These are phyloP conservation scores for Cynodonichthys magdalenae DNA, from an alignment of 2,797 vertebrate species.

Conservation along the genomic window DNA sequence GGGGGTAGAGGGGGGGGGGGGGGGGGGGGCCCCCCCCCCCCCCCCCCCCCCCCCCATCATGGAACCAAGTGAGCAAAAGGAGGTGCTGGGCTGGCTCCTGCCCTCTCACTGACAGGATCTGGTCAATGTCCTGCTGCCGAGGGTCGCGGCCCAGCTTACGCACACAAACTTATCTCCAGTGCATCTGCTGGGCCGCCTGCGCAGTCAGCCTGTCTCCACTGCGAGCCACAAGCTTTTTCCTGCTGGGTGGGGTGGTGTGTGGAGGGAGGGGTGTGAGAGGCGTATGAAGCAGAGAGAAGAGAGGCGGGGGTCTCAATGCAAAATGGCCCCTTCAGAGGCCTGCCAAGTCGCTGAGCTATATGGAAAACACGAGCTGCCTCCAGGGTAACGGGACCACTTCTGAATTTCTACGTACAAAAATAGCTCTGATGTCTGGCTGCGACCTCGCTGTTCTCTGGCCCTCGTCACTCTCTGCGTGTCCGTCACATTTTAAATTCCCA, in stretches of 20 bases:
- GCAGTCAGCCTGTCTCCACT: slow-evolving; percentile 98
- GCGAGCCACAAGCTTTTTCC: slow-evolving; percentile 91
- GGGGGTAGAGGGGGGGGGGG: slow-evolving; percentile 43
- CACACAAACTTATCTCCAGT: slow-evolving; percentile 99
- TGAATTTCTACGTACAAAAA: slow-evolving; percentile 81
- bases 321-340: slow-evolving; percentile 78
- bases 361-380: slow-evolving; percentile 86
- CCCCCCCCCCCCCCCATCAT: too few species aligned
- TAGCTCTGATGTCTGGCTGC: slow-evolving; percentile 73
- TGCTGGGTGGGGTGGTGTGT: slow-evolving; percentile 72
- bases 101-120: slow-evolving; percentile 98
- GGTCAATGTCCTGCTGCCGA: slow-evolving; percentile 98
- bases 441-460: slow-evolving; percentile 67
- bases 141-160: slow-evolving; percentile 96
- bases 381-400: slow-evolving; percentile 81
- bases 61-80: slow-evolving; percentile 61
- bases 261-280: slow-evolving; percentile 49
- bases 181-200: slow-evolving; percentile 93
- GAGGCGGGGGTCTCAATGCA: slow-evolving; percentile 69
- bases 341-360: slow-evolving; percentile 87
- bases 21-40: slow-evolving; percentile 4
- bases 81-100: slow-evolving; percentile 80
- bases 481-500: slow-evolving; percentile 75
- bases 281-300: slow-evolving; percentile 32
- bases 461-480: slow-evolving; percentile 55